phyloP scores from a whole-genome alignment of 2,113 vertebrate genomes.

The Neodon shergylaensis region DNA sequence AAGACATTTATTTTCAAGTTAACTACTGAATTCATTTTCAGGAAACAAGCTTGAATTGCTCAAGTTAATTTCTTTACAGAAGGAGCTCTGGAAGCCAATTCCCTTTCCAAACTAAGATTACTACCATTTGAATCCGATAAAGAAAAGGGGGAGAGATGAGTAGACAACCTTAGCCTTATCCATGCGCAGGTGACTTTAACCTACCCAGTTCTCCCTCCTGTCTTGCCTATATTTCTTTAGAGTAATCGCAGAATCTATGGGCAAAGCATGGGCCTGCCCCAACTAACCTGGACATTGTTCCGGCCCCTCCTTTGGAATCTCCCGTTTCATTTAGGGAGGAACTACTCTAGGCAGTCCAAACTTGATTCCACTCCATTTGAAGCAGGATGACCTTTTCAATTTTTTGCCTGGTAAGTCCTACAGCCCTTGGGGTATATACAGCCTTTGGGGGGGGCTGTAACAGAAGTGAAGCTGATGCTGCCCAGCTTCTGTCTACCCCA shows the following conservation, averaged over 20 bases:
- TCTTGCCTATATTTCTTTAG: not conserved
- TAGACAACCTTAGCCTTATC: not conserved
- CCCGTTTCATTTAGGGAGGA: not conserved
- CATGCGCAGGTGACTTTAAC: not conserved
- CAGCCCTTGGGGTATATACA: not conserved
- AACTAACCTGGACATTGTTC: not conserved
- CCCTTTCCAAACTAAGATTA: slow-evolving; percentile 54
- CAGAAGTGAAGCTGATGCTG: not conserved
- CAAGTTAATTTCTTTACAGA: slow-evolving; percentile 64
- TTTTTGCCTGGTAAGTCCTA: not conserved
- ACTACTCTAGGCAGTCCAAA: not conserved
- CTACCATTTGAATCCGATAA: slow-evolving; percentile 55
- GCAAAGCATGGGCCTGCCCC: not conserved
- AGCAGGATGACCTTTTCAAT: not conserved
- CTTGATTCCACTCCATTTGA: not conserved
- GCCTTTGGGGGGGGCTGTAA: not conserved
- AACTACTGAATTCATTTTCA: slow-evolving; percentile 63
- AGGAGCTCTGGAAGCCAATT: slow-evolving; percentile 55
- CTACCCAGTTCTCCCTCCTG: not conserved
- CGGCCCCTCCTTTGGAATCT: not conserved
- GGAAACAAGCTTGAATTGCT: slow-evolving; percentile 46
- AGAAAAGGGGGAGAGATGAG: slow-evolving; percentile 7
- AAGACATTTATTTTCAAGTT: slow-evolving; percentile 60
- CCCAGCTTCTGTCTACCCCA: not conserved
- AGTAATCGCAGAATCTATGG: not conserved